Evolutionary conservation across 1,140 invertebrate genomes (phyloP).

Genomic region (Drosophila virilis): DNA sequence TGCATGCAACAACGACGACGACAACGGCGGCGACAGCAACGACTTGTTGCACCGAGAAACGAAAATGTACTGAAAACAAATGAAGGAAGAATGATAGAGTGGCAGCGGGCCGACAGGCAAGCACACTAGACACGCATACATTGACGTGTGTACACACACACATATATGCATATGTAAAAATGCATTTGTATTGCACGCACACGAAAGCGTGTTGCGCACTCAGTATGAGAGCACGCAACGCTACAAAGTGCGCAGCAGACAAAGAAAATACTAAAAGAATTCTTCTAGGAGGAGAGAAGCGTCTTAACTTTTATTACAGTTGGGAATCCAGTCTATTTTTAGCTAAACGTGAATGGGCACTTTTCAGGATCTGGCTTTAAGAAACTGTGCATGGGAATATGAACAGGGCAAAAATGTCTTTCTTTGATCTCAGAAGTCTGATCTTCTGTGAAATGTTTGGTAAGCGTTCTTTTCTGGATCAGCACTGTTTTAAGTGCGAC

Average conservation of each 20-base stretch:
- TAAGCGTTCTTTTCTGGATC: not conserved
- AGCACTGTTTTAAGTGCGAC: not conserved
- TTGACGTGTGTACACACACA: not conserved
- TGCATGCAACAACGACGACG: conserved; percentile 25
- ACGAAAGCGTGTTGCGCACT: conserved; percentile 33
- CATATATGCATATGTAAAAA: not conserved
- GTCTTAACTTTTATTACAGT: not conserved
- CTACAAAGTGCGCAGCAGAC: conserved; percentile 11
- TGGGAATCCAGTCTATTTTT: conserved; percentile 14
- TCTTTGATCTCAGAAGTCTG: not conserved
- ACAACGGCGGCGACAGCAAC: conserved; percentile 21
- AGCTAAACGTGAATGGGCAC: not conserved
- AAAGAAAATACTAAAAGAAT: conserved; percentile 42
- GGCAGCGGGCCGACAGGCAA: conserved; percentile 22
- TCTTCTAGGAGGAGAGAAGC: conserved; percentile 27
- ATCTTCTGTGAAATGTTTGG: not conserved
- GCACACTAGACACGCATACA: conserved; percentile 9
- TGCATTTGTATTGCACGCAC: conserved; percentile 6
- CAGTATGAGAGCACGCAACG: conserved; percentile 7
- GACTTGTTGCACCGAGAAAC: conserved; percentile 75
- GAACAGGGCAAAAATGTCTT: not conserved
- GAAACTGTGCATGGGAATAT: not conserved
- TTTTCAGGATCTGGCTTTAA: conserved; percentile 2
- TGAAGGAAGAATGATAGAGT: conserved; percentile 62
- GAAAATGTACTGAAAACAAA: conserved; percentile 67